Percentiles rank a stretch among this genome's conserved stretches.
These are phyloP conservation scores for Mobula birostris DNA, from an alignment of 2,113 vertebrate genomes.

Conservation along the genomic window DNA sequence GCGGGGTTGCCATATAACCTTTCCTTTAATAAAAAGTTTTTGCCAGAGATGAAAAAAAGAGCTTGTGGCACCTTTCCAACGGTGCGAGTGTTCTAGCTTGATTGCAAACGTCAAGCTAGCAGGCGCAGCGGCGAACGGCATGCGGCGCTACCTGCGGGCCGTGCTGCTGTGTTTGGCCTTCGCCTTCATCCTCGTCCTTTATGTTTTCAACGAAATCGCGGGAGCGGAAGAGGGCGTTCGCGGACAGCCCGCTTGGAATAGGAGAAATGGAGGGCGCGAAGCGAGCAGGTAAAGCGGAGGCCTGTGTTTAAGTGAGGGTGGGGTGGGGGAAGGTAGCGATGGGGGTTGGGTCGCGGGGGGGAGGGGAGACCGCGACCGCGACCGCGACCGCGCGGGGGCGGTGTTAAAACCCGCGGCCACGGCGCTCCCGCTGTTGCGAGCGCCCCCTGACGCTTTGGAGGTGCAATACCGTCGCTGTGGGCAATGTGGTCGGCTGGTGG, in stretches of 20 bases:
- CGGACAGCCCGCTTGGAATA: neutral
- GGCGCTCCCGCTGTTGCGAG: neutral
- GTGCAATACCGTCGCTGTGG: too few relatives aligned
- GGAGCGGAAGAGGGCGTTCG: neutral
- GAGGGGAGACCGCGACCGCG: neutral
- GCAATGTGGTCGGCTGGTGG: too few relatives aligned
- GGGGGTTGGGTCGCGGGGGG: neutral
- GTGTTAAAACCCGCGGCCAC: neutral
- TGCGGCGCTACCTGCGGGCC: neutral
- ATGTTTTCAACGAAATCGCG: slow-evolving; percentile 27
- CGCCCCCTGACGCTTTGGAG: neutral
- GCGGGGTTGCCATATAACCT: neutral
- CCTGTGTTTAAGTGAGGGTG: neutral
- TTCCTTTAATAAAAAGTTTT: neutral
- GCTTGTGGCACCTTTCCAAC: neutral
- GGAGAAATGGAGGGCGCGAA: too few relatives aligned
- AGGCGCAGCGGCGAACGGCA: neutral
- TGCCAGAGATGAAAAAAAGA: neutral
- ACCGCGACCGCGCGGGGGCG: neutral
- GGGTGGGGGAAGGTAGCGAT: neutral
- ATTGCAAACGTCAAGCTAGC: neutral
- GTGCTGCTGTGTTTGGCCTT: neutral
- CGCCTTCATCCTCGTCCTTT: neutral
- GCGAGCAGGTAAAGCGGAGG: neutral
- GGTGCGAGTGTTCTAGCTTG: neutral